Percentiles rank a stretch among this genome's conserved stretches.
phyloP scores from a whole-genome alignment of 2,797 vertebrate genomes.

The Intellagama lesueurii region DNA sequence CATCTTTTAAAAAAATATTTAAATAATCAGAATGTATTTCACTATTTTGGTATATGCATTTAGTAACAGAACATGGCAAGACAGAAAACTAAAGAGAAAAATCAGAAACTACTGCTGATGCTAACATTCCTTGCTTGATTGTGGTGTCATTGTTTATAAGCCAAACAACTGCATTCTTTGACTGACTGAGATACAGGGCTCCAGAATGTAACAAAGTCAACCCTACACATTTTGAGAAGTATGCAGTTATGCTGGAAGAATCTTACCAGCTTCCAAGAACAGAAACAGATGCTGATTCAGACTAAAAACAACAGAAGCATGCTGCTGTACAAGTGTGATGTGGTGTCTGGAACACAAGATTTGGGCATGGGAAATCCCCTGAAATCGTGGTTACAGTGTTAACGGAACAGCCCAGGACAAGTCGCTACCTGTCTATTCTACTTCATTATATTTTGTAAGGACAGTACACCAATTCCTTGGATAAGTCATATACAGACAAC shows the following conservation, averaged over 20 bases:
- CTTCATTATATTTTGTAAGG: background rate
- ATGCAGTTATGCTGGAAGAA: slow-evolving; percentile 18
- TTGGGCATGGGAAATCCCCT: background rate
- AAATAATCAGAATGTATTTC: background rate
- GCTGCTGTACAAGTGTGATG: background rate
- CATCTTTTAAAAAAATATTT: background rate
- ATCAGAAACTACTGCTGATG: background rate
- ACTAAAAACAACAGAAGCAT: background rate
- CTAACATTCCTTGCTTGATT: background rate
- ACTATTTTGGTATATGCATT: background rate
- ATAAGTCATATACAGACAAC: background rate
- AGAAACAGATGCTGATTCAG: slow-evolving; percentile 27
- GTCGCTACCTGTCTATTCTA: background rate
- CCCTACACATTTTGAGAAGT: slow-evolving; percentile 17
- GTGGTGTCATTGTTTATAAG: background rate
- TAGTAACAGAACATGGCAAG: background rate
- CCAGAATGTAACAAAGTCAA: slow-evolving; percentile 16
- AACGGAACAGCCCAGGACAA: background rate
- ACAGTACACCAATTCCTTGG: background rate
- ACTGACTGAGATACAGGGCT: background rate
- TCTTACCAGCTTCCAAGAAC: slow-evolving; percentile 25
- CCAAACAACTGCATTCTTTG: slow-evolving; percentile 30
- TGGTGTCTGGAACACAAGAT: background rate
- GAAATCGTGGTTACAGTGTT: background rate
- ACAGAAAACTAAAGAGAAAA: background rate